phyloP scores from a whole-genome alignment of 2,888 invertebrate species.

The Nysson spinosus region DNA sequence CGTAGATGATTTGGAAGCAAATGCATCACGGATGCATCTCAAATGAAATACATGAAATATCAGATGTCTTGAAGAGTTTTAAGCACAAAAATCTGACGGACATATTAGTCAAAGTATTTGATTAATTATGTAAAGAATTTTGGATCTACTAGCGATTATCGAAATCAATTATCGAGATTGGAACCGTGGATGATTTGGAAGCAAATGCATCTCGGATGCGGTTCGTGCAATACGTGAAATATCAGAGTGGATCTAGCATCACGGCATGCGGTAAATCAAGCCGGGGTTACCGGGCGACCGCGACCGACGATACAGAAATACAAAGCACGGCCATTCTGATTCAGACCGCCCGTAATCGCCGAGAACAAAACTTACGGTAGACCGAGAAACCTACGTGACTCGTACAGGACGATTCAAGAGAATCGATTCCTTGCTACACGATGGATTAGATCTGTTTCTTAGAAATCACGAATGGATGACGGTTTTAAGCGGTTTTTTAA shows the following conservation, averaged over 20 bases:
- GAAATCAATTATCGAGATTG: constrained; percentile 44
- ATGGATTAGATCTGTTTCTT: too few relatives aligned
- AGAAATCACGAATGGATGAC: too few relatives aligned
- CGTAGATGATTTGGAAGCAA: constrained; percentile 50
- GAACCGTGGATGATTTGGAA: constrained; percentile 40
- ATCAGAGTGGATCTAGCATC: constrained; percentile 63
- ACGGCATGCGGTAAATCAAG: constrained; percentile 65
- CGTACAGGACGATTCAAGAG: constrained; percentile 35
- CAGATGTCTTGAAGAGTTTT: too few relatives aligned
- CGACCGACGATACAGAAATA: constrained; percentile 61
- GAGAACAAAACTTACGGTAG: constrained; percentile 41
- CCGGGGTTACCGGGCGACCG: constrained; percentile 54
- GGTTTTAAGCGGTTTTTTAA: too few relatives aligned
- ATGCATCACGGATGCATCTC: constrained; percentile 54
- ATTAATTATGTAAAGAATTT: too few relatives aligned
- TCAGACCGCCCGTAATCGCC: constrained; percentile 57
- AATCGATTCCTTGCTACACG: background rate
- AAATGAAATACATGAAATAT: constrained; percentile 65
- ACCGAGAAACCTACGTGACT: constrained; percentile 26
- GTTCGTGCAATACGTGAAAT: constrained; percentile 63
- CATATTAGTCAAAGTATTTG: too few relatives aligned
- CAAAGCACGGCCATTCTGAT: constrained; percentile 57
- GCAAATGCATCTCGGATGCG: constrained; percentile 56
- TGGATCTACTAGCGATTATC: too few relatives aligned
- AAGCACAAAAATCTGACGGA: too few relatives aligned